Base-by-base conservation (phyloP, 2,888 invertebrate species). In the Leptopilina drosophilae region DNA sequence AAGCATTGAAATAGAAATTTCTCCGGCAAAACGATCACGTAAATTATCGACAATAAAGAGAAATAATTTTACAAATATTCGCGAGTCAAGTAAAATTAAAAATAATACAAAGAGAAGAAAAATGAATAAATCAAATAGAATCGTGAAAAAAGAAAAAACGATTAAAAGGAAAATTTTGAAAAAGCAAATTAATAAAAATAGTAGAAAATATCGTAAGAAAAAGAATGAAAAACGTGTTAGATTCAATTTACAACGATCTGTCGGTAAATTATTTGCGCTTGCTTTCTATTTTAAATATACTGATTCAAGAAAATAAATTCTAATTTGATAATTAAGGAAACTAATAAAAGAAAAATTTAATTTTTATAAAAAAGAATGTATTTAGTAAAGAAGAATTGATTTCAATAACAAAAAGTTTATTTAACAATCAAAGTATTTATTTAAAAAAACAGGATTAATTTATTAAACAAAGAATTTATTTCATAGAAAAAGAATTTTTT, bases 251-350 rank as follows among this genome's bases (percentile, higher is more conserved):
- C 6, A 42, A 42, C 73, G 56, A n/a, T 75, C 82, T 12, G 82
- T 87, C 49, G 79, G 82, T 73, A 88, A 88, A 87, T 85, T 90
- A 77, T 84, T 90, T 64, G 79, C 86, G n/a, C 85, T 90, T 46
- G 88, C 87, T 66, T 77, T 89, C 33, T 89, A 88, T 77, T 82
- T 90, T 0, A 87, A 83, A 83, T 88, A 87, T 78, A 84, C 87
- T 62, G 85, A 89, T 75, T 83, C 84, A 8, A 86, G 86, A 79
- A 86, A 86, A 82, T 85, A 85, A 9, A 78, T 83, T n/a, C 33
- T 76, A 67, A 40, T 69, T 42, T 49, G 11, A 12, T 40, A 49
- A 76, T 64, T 42, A n/a, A 33, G 33, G 33, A 33, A 33, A 33
- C 33, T 33, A 33, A 33, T 33, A 33, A 33, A 33, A 33, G 3